Conservation (phyloP, 2,113 vertebrate genomes). For the Anas platyrhynchos region DNA sequence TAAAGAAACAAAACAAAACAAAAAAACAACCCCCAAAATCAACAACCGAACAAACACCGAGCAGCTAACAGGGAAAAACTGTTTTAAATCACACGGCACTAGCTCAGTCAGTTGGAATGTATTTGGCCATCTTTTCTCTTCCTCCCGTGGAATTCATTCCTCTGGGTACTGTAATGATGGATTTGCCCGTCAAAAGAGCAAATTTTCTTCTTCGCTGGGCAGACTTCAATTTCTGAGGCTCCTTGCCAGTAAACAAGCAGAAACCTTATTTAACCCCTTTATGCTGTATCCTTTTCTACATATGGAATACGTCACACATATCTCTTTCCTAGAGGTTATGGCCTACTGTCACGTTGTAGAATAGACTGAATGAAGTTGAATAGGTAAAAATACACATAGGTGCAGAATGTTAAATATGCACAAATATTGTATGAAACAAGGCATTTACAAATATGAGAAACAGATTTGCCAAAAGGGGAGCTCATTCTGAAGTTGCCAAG, state of each 20-base stretch:
- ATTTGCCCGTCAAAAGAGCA: constrained; percentile 67
- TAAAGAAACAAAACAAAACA: constrained; percentile 30
- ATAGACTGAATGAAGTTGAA: not conserved
- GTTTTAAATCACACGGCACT: constrained; percentile 35
- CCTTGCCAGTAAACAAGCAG: constrained; percentile 60
- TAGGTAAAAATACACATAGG: not conserved
- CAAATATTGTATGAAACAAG: not conserved
- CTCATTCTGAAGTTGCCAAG: not conserved
- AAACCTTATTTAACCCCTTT: constrained; percentile 65
- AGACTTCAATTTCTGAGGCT: constrained; percentile 56
- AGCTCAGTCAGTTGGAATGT: constrained; percentile 62
- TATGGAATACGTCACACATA: not conserved
- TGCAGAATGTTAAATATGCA: not conserved
- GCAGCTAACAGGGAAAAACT: constrained; percentile 30
- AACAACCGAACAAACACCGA: constrained; percentile 29
- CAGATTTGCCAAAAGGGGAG: not conserved
- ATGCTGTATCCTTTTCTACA: not conserved
- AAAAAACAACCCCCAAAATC: not conserved
- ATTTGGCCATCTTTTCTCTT: constrained; percentile 48
- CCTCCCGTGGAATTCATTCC: constrained; percentile 57
- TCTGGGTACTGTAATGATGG: constrained; percentile 68
- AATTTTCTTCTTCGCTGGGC: constrained; percentile 59
- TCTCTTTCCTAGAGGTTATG: not conserved
- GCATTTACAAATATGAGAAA: not conserved
- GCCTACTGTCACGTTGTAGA: not conserved